Percentiles rank a stretch among this genome's conserved stretches.
Evolutionary conservation across 2,888 invertebrate genomes (phyloP).

Genomic region (Clunio marinus): DNA sequence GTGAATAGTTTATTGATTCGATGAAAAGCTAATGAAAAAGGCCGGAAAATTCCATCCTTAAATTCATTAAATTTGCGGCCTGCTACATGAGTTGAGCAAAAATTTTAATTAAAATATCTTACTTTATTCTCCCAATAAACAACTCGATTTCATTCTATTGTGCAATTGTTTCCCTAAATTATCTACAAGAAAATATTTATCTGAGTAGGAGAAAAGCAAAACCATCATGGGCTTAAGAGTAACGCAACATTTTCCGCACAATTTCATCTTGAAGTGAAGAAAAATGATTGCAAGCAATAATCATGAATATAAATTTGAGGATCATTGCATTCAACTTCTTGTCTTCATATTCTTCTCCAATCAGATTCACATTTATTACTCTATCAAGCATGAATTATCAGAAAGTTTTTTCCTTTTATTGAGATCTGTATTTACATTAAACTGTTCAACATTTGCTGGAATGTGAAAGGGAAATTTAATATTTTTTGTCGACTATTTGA

Average conservation of each 20-base stretch:
- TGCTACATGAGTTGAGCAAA: no score
- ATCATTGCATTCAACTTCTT: not conserved
- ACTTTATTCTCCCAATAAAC: no score
- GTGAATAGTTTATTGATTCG: not conserved
- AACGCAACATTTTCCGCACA: slow-evolving; percentile 8
- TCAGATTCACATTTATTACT: slow-evolving; percentile 34
- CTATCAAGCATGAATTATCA: slow-evolving; percentile 36
- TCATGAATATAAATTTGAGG: slow-evolving; percentile 19
- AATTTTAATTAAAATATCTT: not conserved
- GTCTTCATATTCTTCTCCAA: slow-evolving; percentile 8
- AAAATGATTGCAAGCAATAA: slow-evolving; percentile 11
- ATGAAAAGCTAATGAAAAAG: no score
- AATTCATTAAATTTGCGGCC: not conserved
- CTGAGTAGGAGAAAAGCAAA: not conserved
- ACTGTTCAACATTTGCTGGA: not conserved
- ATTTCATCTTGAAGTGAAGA: slow-evolving; percentile 4
- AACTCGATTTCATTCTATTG: no score
- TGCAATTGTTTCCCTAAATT: no score
- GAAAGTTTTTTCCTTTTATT: slow-evolving; percentile 19
- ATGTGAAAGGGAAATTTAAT: slow-evolving; percentile 33
- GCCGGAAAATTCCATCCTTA: no score
- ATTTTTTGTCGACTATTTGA: slow-evolving; percentile 13
- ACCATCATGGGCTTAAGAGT: not conserved
- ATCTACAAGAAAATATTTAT: not conserved
- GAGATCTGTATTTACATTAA: slow-evolving; percentile 7